phyloP scores from a whole-genome alignment of 1,140 invertebrate species.

The Habropoda laboriosa region DNA sequence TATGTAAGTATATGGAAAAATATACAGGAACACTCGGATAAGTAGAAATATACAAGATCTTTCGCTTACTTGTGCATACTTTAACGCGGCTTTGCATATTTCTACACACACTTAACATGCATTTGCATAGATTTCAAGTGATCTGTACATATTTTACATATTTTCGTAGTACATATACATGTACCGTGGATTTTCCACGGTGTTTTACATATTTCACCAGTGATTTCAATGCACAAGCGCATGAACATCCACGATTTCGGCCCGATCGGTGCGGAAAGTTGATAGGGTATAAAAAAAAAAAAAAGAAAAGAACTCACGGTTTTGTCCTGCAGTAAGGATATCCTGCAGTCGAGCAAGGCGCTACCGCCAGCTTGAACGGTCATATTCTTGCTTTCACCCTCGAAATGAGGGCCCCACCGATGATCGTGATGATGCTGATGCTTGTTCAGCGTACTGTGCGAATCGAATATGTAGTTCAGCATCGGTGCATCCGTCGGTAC shows the following conservation, averaged over 20 bases:
- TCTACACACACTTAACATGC: not conserved
- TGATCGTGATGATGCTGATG: constrained; percentile 86
- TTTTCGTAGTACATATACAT: not conserved
- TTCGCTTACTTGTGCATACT: not conserved
- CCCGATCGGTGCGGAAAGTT: constrained; percentile 2
- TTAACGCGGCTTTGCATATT: not conserved
- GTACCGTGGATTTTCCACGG: not conserved
- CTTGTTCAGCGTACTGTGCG: constrained; percentile 85
- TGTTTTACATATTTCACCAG: not conserved
- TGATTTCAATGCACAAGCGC: not conserved
- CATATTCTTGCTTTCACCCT: constrained; percentile 87
- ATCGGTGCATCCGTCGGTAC: constrained; percentile 85
- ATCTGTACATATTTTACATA: not conserved
- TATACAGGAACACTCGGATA: not conserved
- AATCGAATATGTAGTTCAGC: constrained; percentile 88
- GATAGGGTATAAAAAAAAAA: not conserved
- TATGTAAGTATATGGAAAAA: not conserved
- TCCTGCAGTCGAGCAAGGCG: constrained; percentile 90
- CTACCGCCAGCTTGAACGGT: constrained; percentile 91
- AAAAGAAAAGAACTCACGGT: constrained; percentile 84
- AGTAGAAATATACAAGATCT: constrained; percentile 2
- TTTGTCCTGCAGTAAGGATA: constrained; percentile 92
- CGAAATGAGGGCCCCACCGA: constrained; percentile 87
- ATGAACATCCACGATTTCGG: not conserved
- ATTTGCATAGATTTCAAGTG: not conserved